Base-by-base conservation (phyloP, 2,113 vertebrate species). In the Elanus axillaris region DNA sequence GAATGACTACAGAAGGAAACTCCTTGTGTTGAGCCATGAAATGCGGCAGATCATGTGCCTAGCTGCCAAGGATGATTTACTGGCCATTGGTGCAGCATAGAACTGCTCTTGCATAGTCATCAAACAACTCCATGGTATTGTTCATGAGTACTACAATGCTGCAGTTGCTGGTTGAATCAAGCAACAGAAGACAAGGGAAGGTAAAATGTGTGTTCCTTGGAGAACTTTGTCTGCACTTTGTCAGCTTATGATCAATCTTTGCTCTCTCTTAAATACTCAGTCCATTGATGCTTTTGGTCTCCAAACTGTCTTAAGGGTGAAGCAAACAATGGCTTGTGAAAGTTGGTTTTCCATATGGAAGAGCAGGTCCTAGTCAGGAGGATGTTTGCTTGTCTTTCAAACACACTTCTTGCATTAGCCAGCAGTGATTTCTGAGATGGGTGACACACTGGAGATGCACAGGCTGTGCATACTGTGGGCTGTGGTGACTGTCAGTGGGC, bases 401-500 rank as follows among this genome's bases (percentile, higher is more conserved):
- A 52, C 9, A 52, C 14, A 27, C 31, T 62, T 87, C n/a, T 68
- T 1, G 0, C 43, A 11, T 15, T 48, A 31, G 32, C 27, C 71
- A 81, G 18, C 40, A 47, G 23, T 34, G 52, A 62, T 69, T 74
- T 84, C n/a, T 56, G 52, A 31, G 52, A 10, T 2, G 6, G 43
- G 36, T 50, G 73, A 47, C 27, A 20, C 0, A 1, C 23, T 77
- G 53, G 47, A 67, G 27, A 17, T 0, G 1, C 42, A 27, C 13
- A 5, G 34, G 12, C 45, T 53, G 38, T 1, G 1, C 25, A 31
- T 23, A 16, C 32, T 2, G 1, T 27, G 38, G 43, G 47, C 64
- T 53, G 26, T 40, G 48, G 25, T 1, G 4, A 19, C 36, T 34
- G 25, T 38, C 34, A 42, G 27, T 0, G 0, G 34, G 36, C 31